Base-by-base conservation (phyloP, 2,113 vertebrate species). In the Mirounga angustirostris region DNA sequence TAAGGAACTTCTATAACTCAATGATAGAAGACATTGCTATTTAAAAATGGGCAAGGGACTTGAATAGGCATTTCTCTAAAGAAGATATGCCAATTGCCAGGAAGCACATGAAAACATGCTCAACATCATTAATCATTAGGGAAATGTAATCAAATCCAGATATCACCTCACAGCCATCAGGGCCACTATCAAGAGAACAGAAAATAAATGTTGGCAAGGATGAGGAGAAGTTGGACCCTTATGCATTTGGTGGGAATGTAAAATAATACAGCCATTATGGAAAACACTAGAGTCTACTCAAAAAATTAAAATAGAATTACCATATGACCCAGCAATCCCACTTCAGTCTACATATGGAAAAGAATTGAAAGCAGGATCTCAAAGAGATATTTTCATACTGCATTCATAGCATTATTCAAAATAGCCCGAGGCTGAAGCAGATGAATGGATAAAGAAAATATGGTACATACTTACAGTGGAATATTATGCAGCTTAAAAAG, bases 271-370 rank as follows among this genome's bases (percentile, higher is more conserved):
- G 24, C 56, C 26, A 26, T 78, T 54, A 78, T 65, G 58, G 28
- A 93, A 86, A 78, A 86, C 5, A 54, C 18, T 54, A 93, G 71
- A 65, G 33, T 21, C 63, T 56, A 73, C 46, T 78, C 19, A 67
- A 91, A 91, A 65, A 67, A 30, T 67, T 43, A 93, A 86, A 93
- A 56, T 40, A 63, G n/a, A 93, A 93, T 93, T 56, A 65, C 36
- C 21, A 40, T 78, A 78, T 33, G n/a, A 65, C 30, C 61, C 58
- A 93, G 12, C n/a, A 78, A 30, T 40, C n/a, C 58, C 46, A 86
- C 59, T 78, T 85, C 43, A 18, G 58, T n/a, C 26, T 63, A 65
- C 76, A 54, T 65, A 86, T 76, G 43, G 18, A 65, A 93, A 85
- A 22, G 12, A 84, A 76, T 33, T 30, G 56, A 85, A 65, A 76